Base-by-base conservation (phyloP, 30 jellyfish, hydroid and myxozoan genomes). In the Hydra vulgaris region DNA sequence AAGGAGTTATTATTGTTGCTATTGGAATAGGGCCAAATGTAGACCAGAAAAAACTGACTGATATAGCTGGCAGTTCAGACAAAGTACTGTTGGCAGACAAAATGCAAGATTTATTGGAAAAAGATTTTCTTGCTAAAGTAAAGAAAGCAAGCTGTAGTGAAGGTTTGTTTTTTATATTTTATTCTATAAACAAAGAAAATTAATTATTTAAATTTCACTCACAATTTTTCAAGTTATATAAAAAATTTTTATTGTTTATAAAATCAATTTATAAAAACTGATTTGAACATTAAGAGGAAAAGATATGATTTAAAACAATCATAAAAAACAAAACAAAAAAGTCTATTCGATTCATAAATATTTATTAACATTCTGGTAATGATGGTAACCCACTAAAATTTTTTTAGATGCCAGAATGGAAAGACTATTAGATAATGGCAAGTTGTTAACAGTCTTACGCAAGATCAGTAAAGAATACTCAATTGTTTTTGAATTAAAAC, bases 1-100 rank as follows among this genome's bases (percentile, higher is more conserved):
- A 66, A 7, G 90, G 88, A 7, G 80, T 76, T 15, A 75, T 68
- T 76, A 23, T 81, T 74, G 26, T 87, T 20, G 95, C 83, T 18
- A 66, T 87, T 40, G 95, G 95, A 12, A 87, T 87, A 18, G 95
- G 95, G 15, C 8, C 8, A 68, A 68, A 15, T n/a, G 25, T 68
- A 68, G 16, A 68, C 15, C 7, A 23, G 27, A 15, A 7, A 20
- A 15, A 68, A 20, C 27, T 68, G 27, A 1, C 25, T 3, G 8
- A 15, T 20, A 68, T 68, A 23, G 27, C 75, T 20, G 75, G 26
- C 7, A n/a, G 26, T n/a, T 3, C 8, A n/a, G 75, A 68, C 26
- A n/a, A 20, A n/a, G 75, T 68, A 8, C 16, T 68, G 7, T 4
- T 68, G 75, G 75, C 75, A 68, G 15, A 23, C 75, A 68, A 68